Evolutionary conservation across 2,797 vertebrate genomes (phyloP).

Genomic region (Muscicapa comitata): DNA sequence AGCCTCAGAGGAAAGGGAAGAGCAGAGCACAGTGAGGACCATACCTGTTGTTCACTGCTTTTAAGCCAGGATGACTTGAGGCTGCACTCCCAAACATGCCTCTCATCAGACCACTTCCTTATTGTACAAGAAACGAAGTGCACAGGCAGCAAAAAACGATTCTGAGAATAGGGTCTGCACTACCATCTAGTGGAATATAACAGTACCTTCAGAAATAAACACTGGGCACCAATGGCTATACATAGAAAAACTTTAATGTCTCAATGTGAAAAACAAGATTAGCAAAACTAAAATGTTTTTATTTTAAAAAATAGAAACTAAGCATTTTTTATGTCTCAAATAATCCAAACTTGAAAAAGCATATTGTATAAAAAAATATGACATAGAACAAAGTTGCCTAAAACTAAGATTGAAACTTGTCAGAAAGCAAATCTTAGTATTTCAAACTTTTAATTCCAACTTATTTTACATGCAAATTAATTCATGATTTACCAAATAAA

Average conservation of each 20-base stretch:
- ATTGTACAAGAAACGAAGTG: accelerated
- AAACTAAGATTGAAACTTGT: not conserved
- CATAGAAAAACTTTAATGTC: not conserved
- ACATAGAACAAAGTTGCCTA: not conserved
- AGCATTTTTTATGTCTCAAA: not conserved
- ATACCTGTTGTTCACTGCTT: not conserved
- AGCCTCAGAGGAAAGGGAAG: not conserved
- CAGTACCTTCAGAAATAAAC: not conserved
- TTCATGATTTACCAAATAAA: not conserved
- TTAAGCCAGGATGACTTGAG: not conserved
- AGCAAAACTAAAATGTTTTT: not conserved
- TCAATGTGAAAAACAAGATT: not conserved
- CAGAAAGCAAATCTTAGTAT: not conserved
- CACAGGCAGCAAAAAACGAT: not conserved
- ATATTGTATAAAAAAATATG: not conserved
- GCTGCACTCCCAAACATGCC: not conserved
- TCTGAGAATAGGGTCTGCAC: not conserved
- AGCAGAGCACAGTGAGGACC: not conserved
- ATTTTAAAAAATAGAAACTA: not conserved
- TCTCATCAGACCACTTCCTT: not conserved
- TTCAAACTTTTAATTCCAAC: not conserved
- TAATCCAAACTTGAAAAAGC: not conserved
- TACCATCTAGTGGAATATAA: constrained; percentile 49
- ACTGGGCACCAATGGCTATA: no score
- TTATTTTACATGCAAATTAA: not conserved